These are phyloP conservation scores for Salvelinus namaycush DNA, from an alignment of 2,113 vertebrate species.

Conservation along the genomic window DNA sequence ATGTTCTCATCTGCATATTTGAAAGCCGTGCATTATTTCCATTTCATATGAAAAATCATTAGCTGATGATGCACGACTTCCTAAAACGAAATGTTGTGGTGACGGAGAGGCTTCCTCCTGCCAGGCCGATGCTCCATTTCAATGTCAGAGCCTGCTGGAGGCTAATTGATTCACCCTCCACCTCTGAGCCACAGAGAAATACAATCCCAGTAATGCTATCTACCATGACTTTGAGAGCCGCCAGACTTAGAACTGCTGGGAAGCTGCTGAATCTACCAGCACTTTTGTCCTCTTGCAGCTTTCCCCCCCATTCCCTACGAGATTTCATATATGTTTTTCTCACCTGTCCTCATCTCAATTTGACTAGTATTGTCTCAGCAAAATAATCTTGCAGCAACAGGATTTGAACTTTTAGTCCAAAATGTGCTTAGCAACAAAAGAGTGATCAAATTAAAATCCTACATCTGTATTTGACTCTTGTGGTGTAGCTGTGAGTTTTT, in stretches of 20 bases:
- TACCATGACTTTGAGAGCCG: constrained; percentile 64
- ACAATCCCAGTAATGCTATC: constrained; percentile 78
- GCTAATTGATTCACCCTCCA: constrained; percentile 88
- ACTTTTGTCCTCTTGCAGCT: constrained; percentile 8
- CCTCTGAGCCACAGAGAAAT: constrained; percentile 74
- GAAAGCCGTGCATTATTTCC: constrained; percentile 21
- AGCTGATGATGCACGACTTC: constrained; percentile 62
- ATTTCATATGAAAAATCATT: constrained; percentile 62
- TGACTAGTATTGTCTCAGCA: too few species aligned
- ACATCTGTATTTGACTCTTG: too few species aligned
- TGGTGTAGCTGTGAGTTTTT: too few species aligned
- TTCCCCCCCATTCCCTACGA: neutral
- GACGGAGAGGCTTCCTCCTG: constrained; percentile 71
- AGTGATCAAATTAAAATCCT: too few species aligned
- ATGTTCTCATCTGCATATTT: neutral
- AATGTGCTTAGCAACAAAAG: too few species aligned
- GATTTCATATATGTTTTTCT: too few species aligned
- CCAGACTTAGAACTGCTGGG: constrained; percentile 48
- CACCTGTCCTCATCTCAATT: too few species aligned
- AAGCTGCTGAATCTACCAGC: constrained; percentile 24
- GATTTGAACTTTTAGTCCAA: too few species aligned
- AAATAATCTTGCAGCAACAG: too few species aligned
- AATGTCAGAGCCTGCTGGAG: constrained; percentile 87
- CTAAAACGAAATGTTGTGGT: constrained; percentile 64
- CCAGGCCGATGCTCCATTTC: constrained; percentile 78